Evolutionary conservation across 2,888 invertebrate genomes (phyloP).

Genomic region (Lamproptera curius): DNA sequence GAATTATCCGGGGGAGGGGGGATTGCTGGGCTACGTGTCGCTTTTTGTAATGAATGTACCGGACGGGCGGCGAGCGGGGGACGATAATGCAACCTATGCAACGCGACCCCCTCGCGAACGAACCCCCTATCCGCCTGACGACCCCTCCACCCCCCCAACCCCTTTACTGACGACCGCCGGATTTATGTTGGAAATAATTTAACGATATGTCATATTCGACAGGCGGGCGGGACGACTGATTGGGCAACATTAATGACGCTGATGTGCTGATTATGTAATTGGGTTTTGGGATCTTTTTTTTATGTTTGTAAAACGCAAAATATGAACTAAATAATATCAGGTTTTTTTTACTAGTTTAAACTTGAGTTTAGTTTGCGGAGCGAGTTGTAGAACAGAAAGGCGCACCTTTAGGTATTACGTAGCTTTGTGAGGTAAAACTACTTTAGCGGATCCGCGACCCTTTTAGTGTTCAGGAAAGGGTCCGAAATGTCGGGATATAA

Average conservation of each 20-base stretch:
- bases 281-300: background rate
- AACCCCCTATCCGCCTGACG: conserved; percentile 6
- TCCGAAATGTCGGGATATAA: no score
- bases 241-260: background rate
- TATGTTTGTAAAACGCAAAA: background rate
- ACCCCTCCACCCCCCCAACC: background rate
- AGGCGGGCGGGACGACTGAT: conserved; percentile 1
- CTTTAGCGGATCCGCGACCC: no score
- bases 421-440: no score
- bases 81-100: conserved; percentile 20
- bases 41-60: conserved; percentile 73
- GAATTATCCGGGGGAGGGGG: conserved; percentile 69
- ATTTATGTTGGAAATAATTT: conserved; percentile 7
- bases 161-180: background rate
- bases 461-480: no score
- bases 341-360: no score
- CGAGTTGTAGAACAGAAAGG: background rate
- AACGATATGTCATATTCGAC: conserved; percentile 13
- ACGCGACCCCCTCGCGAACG: conserved; percentile 4
- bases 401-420: background rate
- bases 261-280: background rate
- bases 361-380: no score
- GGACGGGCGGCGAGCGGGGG: conserved; percentile 41
- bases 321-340: no score
- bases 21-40: conserved; percentile 63